Evolutionary conservation across 2,888 invertebrate species (phyloP).

Genomic region (Deladenus siricidicola): DNA sequence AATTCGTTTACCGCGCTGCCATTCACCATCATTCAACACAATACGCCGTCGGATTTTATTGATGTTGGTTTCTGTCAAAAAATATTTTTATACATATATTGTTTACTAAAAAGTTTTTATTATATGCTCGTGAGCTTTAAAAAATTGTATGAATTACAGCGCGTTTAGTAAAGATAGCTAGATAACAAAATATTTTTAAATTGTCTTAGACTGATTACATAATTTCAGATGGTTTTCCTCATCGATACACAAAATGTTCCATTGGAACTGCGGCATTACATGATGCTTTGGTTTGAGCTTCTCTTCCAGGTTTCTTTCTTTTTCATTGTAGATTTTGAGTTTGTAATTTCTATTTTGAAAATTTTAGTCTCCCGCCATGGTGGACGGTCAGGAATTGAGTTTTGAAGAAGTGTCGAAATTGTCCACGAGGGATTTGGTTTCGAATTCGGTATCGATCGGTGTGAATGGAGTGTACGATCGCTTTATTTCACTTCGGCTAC

Average conservation of each 20-base stretch:
- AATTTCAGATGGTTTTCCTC: slow-evolving; percentile 57
- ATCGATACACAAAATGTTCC: slow-evolving; percentile 38
- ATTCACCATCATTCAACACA: slow-evolving; percentile 39
- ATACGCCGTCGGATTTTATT: slow-evolving; percentile 34
- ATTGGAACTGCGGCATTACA: slow-evolving; percentile 46
- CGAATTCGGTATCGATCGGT: slow-evolving; percentile 38
- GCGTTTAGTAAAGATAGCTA: too few species aligned
- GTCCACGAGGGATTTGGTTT: slow-evolving; percentile 56
- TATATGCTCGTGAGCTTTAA: too few species aligned
- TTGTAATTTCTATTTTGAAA: too few species aligned
- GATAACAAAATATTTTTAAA: too few species aligned
- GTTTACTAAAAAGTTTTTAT: too few species aligned
- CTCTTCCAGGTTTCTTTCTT: slow-evolving; percentile 57
- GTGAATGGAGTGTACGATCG: slow-evolving; percentile 36
- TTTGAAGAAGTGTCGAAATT: slow-evolving; percentile 71
- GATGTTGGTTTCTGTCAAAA: slow-evolving; percentile 20
- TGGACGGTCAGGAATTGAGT: slow-evolving; percentile 54
- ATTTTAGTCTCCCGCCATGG: slow-evolving; percentile 65
- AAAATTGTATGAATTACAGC: too few species aligned
- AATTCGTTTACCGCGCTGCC: slow-evolving; percentile 25
- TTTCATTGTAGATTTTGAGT: too few species aligned
- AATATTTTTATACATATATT: slow-evolving; percentile 53
- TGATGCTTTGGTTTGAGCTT: slow-evolving; percentile 69
- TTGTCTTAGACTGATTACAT: too few species aligned
- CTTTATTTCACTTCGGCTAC: slow-evolving; percentile 35